Base-by-base conservation (phyloP, 2,113 vertebrate species). In the Micronycteris hirsuta region DNA sequence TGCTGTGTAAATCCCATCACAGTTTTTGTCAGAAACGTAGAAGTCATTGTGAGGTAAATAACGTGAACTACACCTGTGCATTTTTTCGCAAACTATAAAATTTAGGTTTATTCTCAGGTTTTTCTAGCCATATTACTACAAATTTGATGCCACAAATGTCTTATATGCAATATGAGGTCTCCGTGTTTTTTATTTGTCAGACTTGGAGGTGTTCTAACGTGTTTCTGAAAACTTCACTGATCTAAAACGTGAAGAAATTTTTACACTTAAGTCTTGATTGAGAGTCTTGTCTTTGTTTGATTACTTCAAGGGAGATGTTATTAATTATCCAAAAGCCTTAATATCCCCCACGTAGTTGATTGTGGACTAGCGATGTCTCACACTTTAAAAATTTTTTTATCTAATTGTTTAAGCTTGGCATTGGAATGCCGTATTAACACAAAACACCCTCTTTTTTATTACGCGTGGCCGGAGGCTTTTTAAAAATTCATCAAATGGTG, bases 111-210 rank as follows among this genome's bases (percentile, higher is more conserved):
- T 49, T 93, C 33, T 93, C 92, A 45, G 52, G 33, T 26, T 65
- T 45, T 87, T 45, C 85, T 22, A 93, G 33, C 17, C 47, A 1
- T 83, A 22, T 70, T 87, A 28, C 49, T 45, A 36, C 82, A 80
- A 93, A 36, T 54, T 92, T 92, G 16, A 38, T 77, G 85, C 47
- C n/a, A 58, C 41, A 85, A 7, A 43, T 81, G 10, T 91, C 61
- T 93, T 43, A 26, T 24, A 36, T 56, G 73, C 90, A 96, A 83
- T 71, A 38, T 33, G 45, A 1, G n/a, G 9, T 78, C 4, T 74
- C 28, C 95, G 1, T 87, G 31, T 77, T 93, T 82, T 93, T 93
- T 49, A 80, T 85, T 88, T 93, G n/a, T 56, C 95, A 38, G 36
- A 63, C 28, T 68, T 94, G 36, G 67, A 33, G 41, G 61, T 96